These are phyloP conservation scores for Brachionichthys hirsutus DNA, from an alignment of 2,113 vertebrate genomes.

Conservation along the genomic window DNA sequence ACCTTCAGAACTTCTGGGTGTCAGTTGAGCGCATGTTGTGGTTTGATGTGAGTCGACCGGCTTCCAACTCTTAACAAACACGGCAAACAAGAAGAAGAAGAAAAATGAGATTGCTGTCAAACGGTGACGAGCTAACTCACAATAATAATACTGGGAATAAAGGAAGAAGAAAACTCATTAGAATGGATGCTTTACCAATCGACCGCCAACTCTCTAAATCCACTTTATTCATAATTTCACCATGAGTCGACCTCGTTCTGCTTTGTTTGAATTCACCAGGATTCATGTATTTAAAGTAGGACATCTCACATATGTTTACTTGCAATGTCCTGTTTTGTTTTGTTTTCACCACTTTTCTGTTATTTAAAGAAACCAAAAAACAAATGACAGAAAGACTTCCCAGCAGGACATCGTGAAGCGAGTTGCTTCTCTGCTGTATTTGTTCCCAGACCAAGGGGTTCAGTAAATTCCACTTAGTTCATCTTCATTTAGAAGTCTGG, in stretches of 20 bases:
- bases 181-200: slow-evolving; percentile 70
- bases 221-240: slow-evolving; percentile 55
- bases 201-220: slow-evolving; percentile 55
- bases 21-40: too few relatives aligned
- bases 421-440: slow-evolving; percentile 27
- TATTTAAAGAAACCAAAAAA: slow-evolving; percentile 10
- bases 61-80: too few relatives aligned
- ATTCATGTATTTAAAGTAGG: slow-evolving; percentile 8
- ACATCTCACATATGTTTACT: slow-evolving; percentile 27
- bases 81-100: too few relatives aligned
- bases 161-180: slow-evolving; percentile 68
- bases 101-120: slow-evolving; percentile 26
- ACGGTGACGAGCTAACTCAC: slow-evolving; percentile 60
- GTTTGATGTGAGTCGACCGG: too few relatives aligned
- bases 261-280: too few relatives aligned
- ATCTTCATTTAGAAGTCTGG: slow-evolving; percentile 47
- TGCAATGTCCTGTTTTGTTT: slow-evolving; percentile 27
- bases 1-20: too few relatives aligned
- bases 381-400: slow-evolving; percentile 49
- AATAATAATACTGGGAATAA: slow-evolving; percentile 2
- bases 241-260: not conserved
- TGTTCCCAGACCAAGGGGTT: slow-evolving; percentile 46
- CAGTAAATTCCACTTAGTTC: slow-evolving; percentile 47
- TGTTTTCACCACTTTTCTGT: slow-evolving; percentile 43
- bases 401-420: slow-evolving; percentile 46